phyloP scores from a whole-genome alignment of 2,797 vertebrate species.

The Syncerus caffer region DNA sequence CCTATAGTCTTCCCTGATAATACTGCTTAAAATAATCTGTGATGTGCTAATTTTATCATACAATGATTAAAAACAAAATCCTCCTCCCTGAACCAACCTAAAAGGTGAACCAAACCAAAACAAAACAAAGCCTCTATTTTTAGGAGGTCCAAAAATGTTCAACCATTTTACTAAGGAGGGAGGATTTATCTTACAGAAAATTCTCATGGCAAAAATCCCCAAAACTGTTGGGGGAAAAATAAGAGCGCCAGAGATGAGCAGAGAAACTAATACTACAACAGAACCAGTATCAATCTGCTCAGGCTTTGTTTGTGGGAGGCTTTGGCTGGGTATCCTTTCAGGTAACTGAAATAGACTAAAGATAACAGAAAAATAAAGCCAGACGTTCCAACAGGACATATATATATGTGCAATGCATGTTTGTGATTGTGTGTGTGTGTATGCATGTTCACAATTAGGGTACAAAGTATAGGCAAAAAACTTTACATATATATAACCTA shows the following conservation, averaged over 20 bases:
- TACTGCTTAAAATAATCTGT: constrained; percentile 33
- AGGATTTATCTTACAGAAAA: constrained; percentile 41
- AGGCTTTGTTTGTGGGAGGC: neutral
- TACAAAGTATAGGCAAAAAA: neutral
- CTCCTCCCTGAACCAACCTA: neutral
- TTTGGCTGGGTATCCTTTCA: neutral
- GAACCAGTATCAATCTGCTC: constrained; percentile 4
- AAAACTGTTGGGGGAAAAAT: neutral
- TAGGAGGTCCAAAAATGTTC: neutral
- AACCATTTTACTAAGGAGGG: neutral
- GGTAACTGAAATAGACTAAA: neutral
- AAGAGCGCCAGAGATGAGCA: neutral
- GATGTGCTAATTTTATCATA: neutral
- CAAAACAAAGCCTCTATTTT: neutral
- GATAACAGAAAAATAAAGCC: constrained; percentile 4
- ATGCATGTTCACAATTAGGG: neutral
- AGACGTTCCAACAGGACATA: neutral
- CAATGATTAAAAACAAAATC: constrained; percentile 52
- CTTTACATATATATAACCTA: neutral
- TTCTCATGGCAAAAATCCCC: neutral
- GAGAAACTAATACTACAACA: neutral
- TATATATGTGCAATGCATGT: neutral
- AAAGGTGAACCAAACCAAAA: constrained; percentile 1
- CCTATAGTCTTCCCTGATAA: neutral
- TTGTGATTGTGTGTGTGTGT: neutral